phyloP scores from a whole-genome alignment of 2,797 vertebrate genomes.

The Gymnoscopelus braueri region DNA sequence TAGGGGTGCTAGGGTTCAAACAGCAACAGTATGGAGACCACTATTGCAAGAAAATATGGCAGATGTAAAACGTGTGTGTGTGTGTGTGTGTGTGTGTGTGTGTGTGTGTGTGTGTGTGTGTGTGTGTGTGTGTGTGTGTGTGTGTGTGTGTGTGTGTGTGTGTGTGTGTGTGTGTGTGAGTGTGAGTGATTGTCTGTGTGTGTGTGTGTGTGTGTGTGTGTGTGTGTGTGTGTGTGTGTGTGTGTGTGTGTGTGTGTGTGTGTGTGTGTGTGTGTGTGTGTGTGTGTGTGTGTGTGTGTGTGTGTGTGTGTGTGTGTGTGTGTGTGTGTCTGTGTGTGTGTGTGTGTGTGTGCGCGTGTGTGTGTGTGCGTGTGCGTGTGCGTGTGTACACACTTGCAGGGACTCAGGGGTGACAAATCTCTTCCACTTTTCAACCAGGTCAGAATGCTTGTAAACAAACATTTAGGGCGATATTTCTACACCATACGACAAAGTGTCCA shows the following conservation, averaged over 20 bases:
- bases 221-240: neutral
- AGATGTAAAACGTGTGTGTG: too few relatives aligned
- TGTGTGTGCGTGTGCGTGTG: neutral
- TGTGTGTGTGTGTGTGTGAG: neutral
- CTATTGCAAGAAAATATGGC: too few relatives aligned
- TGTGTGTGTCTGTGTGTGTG: constrained; percentile 31
- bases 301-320: constrained; percentile 6
- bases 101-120: neutral
- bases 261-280: constrained; percentile 10
- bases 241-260: neutral
- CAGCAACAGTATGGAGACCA: too few relatives aligned
- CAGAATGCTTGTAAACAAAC: too few relatives aligned
- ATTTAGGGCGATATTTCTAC: too few relatives aligned
- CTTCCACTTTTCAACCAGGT: too few relatives aligned
- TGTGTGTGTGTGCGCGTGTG: neutral
- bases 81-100: neutral
- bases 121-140: constrained; percentile 17
- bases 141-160: neutral
- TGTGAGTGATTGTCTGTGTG: constrained; percentile 16
- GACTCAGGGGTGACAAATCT: too few relatives aligned
- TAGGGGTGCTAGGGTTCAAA: too few relatives aligned
- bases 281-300: neutral
- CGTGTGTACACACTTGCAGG: too few relatives aligned
- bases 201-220: constrained; percentile 28
- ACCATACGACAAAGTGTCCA: too few relatives aligned